Conservation (phyloP, 2,888 invertebrate genomes). For the Brachynemurus nebulosus region DNA sequence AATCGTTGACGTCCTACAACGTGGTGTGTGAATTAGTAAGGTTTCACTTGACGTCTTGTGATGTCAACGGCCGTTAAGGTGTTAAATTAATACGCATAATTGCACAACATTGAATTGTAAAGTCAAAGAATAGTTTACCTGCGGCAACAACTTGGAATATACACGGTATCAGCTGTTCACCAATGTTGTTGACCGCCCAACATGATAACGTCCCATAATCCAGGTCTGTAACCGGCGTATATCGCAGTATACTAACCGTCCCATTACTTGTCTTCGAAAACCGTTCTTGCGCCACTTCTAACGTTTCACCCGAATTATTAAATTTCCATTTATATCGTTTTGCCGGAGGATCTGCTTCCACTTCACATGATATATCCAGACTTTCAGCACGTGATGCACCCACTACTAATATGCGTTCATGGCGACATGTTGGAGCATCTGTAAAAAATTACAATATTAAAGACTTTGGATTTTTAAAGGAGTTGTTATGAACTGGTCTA, state of each 20-base stretch:
- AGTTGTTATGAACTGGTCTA: too few species aligned
- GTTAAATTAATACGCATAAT: too few species aligned
- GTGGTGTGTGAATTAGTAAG: too few species aligned
- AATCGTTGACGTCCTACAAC: too few species aligned
- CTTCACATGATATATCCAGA: conserved; percentile 74
- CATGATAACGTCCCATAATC: conserved; percentile 85
- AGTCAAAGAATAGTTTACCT: too few species aligned
- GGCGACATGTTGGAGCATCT: conserved; percentile 75
- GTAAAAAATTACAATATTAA: conserved; percentile 21
- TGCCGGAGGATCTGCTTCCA: conserved; percentile 84
- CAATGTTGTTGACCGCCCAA: conserved; percentile 73
- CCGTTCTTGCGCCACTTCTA: conserved; percentile 66
- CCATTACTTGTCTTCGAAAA: conserved; percentile 60
- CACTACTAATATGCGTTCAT: conserved; percentile 64
- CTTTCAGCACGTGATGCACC: conserved; percentile 81
- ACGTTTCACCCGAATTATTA: conserved; percentile 82
- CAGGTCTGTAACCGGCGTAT: conserved; percentile 44
- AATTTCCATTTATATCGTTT: conserved; percentile 88
- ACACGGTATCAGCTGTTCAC: conserved; percentile 69
- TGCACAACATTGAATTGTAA: too few species aligned
- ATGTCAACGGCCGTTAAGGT: too few species aligned
- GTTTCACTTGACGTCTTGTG: too few species aligned
- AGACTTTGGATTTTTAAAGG: too few species aligned
- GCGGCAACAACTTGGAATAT: conserved; percentile 82
- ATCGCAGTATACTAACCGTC: conserved; percentile 53